These are phyloP conservation scores for Emesis furor DNA, from an alignment of 2,888 invertebrate genomes.

Conservation along the genomic window DNA sequence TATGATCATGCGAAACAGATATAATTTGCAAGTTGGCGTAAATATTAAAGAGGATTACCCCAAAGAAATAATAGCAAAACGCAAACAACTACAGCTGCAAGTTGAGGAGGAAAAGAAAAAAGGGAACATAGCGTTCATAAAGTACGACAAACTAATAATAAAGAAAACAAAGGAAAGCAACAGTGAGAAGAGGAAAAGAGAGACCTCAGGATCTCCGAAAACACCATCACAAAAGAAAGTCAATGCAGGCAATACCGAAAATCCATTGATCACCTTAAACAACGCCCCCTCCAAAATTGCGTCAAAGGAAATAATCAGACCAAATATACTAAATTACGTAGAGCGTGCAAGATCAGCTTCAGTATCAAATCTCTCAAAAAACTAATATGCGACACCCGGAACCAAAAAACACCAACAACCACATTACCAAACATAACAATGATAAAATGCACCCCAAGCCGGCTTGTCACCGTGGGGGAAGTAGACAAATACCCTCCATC, in stretches of 20 bases:
- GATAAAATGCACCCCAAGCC: too few species aligned
- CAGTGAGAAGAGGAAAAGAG: slow-evolving; percentile 31
- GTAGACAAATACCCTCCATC: too few species aligned
- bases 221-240: slow-evolving; percentile 45
- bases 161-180: neutral
- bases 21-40: too few species aligned
- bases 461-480: too few species aligned
- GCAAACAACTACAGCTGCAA: too few species aligned
- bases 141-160: slow-evolving; percentile 15
- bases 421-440: neutral
- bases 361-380: slow-evolving; percentile 55
- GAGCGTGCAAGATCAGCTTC: slow-evolving; percentile 34
- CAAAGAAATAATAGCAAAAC: too few species aligned
- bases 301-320: slow-evolving; percentile 49
- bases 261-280: neutral
- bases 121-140: too few species aligned
- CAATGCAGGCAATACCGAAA: slow-evolving; percentile 19
- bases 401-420: slow-evolving; percentile 31
- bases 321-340: slow-evolving; percentile 46
- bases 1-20: too few species aligned
- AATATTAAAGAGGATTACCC: too few species aligned
- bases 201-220: slow-evolving; percentile 58
- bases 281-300: slow-evolving; percentile 36
- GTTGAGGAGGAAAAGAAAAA: too few species aligned
- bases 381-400: slow-evolving; percentile 45